phyloP scores from a whole-genome alignment of 2,888 invertebrate species.

The Fragum whitleyi region DNA sequence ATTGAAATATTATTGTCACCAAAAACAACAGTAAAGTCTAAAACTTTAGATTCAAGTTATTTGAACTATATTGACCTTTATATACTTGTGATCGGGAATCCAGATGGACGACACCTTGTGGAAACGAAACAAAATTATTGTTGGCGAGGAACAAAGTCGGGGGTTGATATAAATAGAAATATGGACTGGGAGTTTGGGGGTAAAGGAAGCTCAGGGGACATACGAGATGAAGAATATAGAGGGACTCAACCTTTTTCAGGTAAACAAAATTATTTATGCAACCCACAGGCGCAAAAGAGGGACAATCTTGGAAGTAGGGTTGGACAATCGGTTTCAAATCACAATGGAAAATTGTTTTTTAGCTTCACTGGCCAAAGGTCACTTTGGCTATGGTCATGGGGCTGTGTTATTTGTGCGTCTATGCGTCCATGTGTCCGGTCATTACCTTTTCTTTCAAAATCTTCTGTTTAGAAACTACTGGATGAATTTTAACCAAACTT shows the following conservation, averaged over 20 bases:
- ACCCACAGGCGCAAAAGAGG: no score
- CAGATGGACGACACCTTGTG: slow-evolving; percentile 81
- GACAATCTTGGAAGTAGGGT: no score
- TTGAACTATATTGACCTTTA: slow-evolving; percentile 76
- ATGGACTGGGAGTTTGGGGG: slow-evolving; percentile 84
- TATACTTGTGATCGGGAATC: slow-evolving; percentile 81
- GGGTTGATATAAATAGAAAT: slow-evolving; percentile 83
- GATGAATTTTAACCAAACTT: no score
- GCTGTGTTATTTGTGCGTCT: no score
- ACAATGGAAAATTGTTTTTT: no score
- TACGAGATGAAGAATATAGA: slow-evolving; percentile 82
- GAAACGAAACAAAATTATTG: slow-evolving; percentile 81
- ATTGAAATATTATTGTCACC: slow-evolving; percentile 69
- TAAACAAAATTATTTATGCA: no score
- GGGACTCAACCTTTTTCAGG: slow-evolving; percentile 81
- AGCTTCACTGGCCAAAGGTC: no score
- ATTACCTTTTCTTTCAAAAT: no score
- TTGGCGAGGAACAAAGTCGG: slow-evolving; percentile 83
- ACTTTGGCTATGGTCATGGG: no score
- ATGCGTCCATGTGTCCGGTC: no score
- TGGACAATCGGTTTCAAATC: no score
- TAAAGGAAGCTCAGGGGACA: slow-evolving; percentile 79
- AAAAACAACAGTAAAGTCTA: not conserved
- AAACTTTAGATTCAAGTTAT: slow-evolving; percentile 70
- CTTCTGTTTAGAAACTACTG: no score